A percentile compares a stretch with the other conserved stretches of the same genome.
These are phyloP conservation scores for Drosophila nasuta DNA, from an alignment of 1,140 invertebrate species.

Conservation along the genomic window DNA sequence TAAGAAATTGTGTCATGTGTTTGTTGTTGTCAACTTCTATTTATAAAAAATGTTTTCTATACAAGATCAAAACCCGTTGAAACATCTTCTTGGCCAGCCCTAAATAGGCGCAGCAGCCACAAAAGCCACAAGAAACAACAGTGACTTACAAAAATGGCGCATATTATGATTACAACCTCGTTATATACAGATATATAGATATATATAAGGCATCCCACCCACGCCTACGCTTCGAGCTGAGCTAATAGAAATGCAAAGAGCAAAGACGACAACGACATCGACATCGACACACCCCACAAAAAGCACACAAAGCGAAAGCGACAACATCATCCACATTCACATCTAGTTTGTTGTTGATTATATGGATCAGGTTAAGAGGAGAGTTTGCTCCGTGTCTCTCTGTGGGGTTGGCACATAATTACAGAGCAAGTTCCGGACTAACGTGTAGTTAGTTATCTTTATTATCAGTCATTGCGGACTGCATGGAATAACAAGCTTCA, in stretches of 20 bases:
- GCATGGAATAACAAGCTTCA: neutral
- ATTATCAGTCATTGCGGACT: constrained; percentile 6
- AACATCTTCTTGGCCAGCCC: constrained; percentile 37
- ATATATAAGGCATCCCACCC: constrained; percentile 12
- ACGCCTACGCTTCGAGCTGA: constrained; percentile 2
- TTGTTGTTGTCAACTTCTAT: constrained; percentile 34
- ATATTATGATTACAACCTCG: constrained; percentile 43
- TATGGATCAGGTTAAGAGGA: constrained; percentile 8
- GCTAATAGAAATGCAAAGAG: constrained; percentile 21
- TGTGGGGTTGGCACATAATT: constrained; percentile 16
- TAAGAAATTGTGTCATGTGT: constrained; percentile 64
- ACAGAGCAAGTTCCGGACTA: constrained; percentile 20
- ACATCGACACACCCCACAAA: constrained; percentile 42
- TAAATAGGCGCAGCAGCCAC: constrained; percentile 29
- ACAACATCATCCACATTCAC: neutral
- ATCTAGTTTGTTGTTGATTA: constrained; percentile 31
- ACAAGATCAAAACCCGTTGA: constrained; percentile 69
- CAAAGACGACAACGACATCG: no score
- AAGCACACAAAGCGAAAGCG: constrained; percentile 23
- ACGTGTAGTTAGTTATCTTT: constrained; percentile 22
- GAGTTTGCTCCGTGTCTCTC: no score
- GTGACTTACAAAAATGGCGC: constrained; percentile 45
- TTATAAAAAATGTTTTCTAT: constrained; percentile 57
- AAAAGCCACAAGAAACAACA: constrained; percentile 31
- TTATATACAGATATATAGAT: neutral